Evolutionary conservation across 2,888 invertebrate genomes (phyloP), one percentile per base, ranked within the genome.

Genomic region (Synanthedon vespiformis): DNA sequence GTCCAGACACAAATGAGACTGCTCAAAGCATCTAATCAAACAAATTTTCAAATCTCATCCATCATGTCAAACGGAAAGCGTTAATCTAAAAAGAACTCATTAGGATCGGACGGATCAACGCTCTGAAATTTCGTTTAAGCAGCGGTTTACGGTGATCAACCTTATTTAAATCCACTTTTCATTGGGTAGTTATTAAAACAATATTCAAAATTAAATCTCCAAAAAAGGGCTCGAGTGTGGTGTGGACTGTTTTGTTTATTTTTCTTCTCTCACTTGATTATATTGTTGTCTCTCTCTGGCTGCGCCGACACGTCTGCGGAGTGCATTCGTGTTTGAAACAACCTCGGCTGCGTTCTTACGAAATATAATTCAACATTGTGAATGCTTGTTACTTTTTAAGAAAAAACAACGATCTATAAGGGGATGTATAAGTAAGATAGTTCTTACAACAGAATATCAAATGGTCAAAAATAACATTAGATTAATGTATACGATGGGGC

Each of bases 11-110:
- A 72, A 74, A 72, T 68, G 69, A 72, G 64, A 59, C 61, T 66
- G 61, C 68, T 65, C 69, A 68, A 68, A 58, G 73, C 69, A 70
- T 66, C 77, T 77, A 80, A 83, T 81, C 82, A 82, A 83, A 84
- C 77, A 83, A 66, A 78, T 77, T 70, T 71, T 76, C 73, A 68
- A 64, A 74, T 67, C 75, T 67, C 83, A 80, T 86, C 79, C 79
- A 85, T 86, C 85, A 85, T 62, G 74, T 78, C 74, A 70, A 67
- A 65, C 67, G 64, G 61, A 62, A 50, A 65, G 68, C 69, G 74
- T 65, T 72, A 70, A 71, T 72, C 68, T 64, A 62, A 65, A 66
- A 70, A 72, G 76, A 72, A 72, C 78, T 81, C 80, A 81, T 85
- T 74, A 62, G 57, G 53, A 54, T 55, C 54, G 55, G 60, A 61